phyloP scores from a whole-genome alignment of 2,113 vertebrate genomes.

The Dipodomys ordii region DNA sequence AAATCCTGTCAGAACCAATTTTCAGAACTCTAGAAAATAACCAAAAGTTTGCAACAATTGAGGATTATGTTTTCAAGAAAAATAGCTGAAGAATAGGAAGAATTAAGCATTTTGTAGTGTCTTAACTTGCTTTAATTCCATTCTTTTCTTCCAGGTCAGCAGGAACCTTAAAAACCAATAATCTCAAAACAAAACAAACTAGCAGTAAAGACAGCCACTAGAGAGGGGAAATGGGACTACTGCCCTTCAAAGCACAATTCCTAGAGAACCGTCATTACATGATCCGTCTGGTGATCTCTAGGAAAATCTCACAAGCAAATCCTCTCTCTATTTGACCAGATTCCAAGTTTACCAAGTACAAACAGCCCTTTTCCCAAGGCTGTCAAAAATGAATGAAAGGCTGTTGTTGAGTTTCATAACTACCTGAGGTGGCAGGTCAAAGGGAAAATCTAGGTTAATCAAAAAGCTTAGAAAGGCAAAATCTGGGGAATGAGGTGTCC shows the following conservation, averaged over 20 bases:
- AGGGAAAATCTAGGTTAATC: conserved; percentile 15
- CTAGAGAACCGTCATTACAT: conserved; percentile 25
- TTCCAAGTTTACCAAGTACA: conserved; percentile 16
- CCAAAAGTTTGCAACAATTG: background rate
- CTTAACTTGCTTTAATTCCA: conserved; percentile 25
- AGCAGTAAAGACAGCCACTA: background rate
- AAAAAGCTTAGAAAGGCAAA: conserved; percentile 50
- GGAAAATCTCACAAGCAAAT: background rate
- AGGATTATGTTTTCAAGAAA: conserved; percentile 36
- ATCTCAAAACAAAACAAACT: background rate
- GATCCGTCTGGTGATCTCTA: background rate
- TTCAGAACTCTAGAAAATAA: conserved; percentile 53
- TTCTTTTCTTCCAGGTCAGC: background rate
- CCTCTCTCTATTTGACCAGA: conserved; percentile 32
- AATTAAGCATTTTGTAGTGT: conserved; percentile 21
- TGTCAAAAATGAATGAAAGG: conserved; percentile 38
- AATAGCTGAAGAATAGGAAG: conserved; percentile 39
- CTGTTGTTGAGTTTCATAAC: conserved; percentile 9
- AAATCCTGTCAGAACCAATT: conserved; percentile 30
- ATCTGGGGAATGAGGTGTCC: background rate
- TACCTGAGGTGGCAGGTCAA: background rate
- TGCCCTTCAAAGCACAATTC: background rate
- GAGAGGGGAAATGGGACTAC: background rate
- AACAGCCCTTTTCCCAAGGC: background rate
- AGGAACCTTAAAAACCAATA: conserved; percentile 38